Evolutionary conservation across 1,140 invertebrate species (phyloP).

Genomic region (Drosophila albomicans): DNA sequence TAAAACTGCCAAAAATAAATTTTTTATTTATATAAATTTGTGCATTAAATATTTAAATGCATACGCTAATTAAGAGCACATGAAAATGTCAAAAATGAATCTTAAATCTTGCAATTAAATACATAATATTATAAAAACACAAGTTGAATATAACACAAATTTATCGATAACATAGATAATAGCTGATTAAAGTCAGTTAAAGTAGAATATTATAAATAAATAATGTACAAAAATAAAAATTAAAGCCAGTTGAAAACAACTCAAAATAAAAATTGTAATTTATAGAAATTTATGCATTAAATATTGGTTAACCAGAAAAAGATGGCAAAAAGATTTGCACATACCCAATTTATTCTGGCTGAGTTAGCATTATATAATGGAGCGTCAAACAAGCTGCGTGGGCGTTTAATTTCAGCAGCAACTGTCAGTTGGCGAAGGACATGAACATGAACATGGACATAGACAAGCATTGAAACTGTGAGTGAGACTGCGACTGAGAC

Average conservation of each 20-base stretch:
- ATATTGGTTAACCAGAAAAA: constrained; percentile 20
- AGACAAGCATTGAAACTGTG: constrained; percentile 5
- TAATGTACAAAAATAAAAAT: background rate
- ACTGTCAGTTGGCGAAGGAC: constrained; percentile 31
- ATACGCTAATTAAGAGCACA: no score
- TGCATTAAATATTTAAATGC: no score
- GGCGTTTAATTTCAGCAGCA: constrained; percentile 22
- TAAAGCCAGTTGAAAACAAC: background rate
- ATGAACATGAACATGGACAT: constrained; percentile 6
- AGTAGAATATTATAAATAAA: no score
- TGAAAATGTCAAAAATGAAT: no score
- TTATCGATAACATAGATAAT: no score
- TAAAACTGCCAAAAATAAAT: no score
- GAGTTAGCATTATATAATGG: constrained; percentile 41
- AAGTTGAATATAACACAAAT: no score
- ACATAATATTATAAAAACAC: no score
- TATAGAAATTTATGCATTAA: constrained; percentile 12
- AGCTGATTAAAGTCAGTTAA: no score
- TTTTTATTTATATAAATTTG: no score
- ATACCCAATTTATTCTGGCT: constrained; percentile 21
- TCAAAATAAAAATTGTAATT: background rate
- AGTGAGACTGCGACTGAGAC: constrained; percentile 11
- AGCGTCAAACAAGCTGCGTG: constrained; percentile 35
- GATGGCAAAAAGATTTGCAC: constrained; percentile 7
- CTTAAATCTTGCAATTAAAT: no score